Evolutionary conservation across 2,888 invertebrate species (phyloP), one percentile per base, ranked within the genome.

Genomic region (Hecatera dysodea): DNA sequence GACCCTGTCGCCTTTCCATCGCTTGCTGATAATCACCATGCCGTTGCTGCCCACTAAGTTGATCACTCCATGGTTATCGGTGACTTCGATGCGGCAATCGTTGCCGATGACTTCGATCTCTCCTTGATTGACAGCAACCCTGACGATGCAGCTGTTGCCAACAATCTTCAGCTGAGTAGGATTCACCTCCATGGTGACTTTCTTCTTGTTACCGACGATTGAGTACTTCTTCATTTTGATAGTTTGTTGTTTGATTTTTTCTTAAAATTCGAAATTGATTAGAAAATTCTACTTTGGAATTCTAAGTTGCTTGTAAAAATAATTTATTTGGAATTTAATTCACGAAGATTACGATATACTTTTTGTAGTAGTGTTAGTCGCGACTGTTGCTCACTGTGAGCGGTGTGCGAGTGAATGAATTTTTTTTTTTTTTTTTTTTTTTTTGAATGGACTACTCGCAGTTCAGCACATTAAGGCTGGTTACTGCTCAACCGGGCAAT

Each of bases 51-150:
- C 96, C n/a, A 95, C 94, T 7, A 95, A 79, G 79, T 92, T 94
- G 56, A 96, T 91, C 11, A 86, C 88, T 19, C 96, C 95, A 66
- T 90, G 87, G 83, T 94, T 96, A 15, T 95, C 90, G 0, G 87
- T 81, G 59, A 96, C 93, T 84, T 95, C 94, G 17, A 96, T 83
- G 3, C 91, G 89, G 77, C 95, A 95, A 59, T 95, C 92, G 81
- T 94, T 96, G n/a, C 96, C 96, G 63, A 95, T 90, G 66, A 96
- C 94, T 87, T 96, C 95, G n/a, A 96, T 92, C 55, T 94, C 92
- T 0, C 96, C 96, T 17, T 92, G 91, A 80, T 96, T 96, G 69
- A 81, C 87, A 4, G 90, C 83, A 9, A 96, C 95, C 46, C 90
- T 85, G 39, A 95, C 87, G 59, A 94, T 94, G 80, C 96, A 95